phyloP scores from a whole-genome alignment of 2,113 vertebrate species.

The Odontophorus gujanensis region DNA sequence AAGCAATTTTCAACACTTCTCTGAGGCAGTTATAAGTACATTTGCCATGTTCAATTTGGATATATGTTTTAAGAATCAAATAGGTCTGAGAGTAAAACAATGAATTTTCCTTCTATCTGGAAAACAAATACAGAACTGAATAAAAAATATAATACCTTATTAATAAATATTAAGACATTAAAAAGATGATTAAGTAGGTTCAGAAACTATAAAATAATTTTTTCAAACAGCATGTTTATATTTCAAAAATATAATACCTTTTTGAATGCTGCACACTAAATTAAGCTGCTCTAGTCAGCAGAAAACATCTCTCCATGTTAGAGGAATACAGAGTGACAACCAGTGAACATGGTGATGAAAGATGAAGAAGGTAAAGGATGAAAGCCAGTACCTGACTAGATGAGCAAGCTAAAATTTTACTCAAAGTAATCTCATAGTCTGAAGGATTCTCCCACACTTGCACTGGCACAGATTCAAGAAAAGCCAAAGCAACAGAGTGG shows the following conservation, averaged over 20 bases:
- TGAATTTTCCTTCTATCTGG: neutral
- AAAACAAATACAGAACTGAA: neutral
- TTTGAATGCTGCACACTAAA: neutral
- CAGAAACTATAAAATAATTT: neutral
- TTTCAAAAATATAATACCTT: neutral
- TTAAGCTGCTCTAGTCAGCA: neutral
- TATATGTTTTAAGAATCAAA: neutral
- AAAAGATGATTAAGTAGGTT: neutral
- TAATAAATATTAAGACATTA: neutral
- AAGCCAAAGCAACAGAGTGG: neutral
- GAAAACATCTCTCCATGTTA: neutral
- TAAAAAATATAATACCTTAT: neutral
- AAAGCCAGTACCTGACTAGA: neutral
- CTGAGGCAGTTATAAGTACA: neutral
- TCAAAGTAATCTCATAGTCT: neutral
- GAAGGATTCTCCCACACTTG: neutral
- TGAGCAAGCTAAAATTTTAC: neutral
- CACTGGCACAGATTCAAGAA: neutral
- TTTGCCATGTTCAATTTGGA: neutral
- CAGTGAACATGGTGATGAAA: neutral
- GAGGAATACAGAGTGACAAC: accelerated
- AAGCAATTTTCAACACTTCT: neutral
- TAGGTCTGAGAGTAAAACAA: neutral
- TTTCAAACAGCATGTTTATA: neutral
- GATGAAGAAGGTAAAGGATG: neutral